Conservation (phyloP, 64 coral and sea anemone genomes). For the Acropora tenuis region DNA sequence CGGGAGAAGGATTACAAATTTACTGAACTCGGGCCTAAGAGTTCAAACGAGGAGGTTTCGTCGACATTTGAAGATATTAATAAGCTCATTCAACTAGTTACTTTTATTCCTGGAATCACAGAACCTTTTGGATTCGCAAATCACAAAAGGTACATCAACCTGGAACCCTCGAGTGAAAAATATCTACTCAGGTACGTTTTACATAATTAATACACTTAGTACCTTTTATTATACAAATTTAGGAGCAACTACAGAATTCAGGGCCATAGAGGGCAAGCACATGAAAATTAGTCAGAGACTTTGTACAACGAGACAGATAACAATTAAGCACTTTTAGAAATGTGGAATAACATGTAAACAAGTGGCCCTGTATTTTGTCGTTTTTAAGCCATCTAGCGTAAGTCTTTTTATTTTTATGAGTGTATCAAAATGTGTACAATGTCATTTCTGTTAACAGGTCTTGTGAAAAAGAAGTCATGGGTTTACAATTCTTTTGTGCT, state of each 20-base stretch:
- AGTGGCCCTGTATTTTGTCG: no score
- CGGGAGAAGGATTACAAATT: not conserved
- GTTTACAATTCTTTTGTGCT: slow-evolving; percentile 75
- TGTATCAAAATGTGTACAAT: not conserved
- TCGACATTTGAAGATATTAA: not conserved
- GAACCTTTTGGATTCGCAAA: slow-evolving; percentile 44
- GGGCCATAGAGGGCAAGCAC: no score
- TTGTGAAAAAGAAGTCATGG: slow-evolving; percentile 62
- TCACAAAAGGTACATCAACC: slow-evolving; percentile 29
- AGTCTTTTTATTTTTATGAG: no score
- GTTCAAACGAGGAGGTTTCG: not conserved
- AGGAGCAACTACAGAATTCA: no score
- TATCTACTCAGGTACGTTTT: slow-evolving; percentile 25
- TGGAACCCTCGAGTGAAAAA: not conserved
- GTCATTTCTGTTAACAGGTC: slow-evolving; percentile 37
- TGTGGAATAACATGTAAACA: no score
- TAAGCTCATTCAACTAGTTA: not conserved
- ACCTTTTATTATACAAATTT: no score
- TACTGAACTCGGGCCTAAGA: not conserved
- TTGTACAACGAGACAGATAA: no score
- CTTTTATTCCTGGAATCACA: slow-evolving; percentile 14
- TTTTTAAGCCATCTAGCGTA: no score
- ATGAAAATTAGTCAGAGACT: no score
- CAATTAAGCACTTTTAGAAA: no score
- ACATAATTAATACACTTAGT: no score